Conservation (phyloP, 2,888 invertebrate genomes). For the Zaprionus obscuricornis region DNA sequence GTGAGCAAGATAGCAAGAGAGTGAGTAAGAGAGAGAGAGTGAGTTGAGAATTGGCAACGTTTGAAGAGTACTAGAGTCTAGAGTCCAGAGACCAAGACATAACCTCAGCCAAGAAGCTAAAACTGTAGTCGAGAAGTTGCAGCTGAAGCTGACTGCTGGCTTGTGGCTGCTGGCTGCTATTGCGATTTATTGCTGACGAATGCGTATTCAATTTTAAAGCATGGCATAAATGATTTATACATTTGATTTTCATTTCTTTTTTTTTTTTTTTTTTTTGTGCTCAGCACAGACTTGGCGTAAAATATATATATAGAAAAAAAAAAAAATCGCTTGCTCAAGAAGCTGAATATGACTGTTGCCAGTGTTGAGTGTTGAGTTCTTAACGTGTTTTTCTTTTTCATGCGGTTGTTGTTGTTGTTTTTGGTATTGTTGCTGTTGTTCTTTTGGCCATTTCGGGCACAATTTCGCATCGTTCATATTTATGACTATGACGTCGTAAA, state of each 20-base stretch:
- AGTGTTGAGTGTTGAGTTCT: no score
- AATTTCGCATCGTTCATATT: constrained; percentile 71
- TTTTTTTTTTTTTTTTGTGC: background rate
- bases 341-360: background rate
- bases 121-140: background rate
- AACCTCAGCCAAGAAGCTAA: constrained; percentile 32
- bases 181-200: constrained; percentile 77
- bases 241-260: constrained; percentile 69
- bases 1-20: no score
- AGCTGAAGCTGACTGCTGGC: constrained; percentile 12
- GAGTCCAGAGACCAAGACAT: constrained; percentile 18
- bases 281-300: constrained; percentile 17
- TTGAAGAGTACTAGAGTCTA: no score
- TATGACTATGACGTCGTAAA: constrained; percentile 77
- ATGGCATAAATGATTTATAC: constrained; percentile 74
- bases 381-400: no score
- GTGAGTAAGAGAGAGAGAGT: background rate
- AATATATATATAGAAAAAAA: no score
- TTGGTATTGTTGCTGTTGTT: background rate
- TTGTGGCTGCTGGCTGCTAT: constrained; percentile 4
- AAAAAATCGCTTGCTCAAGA: constrained; percentile 52
- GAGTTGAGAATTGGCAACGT: no score
- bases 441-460: constrained; percentile 31
- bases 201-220: constrained; percentile 76
- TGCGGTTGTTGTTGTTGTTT: background rate